Evolutionary conservation across 2,888 invertebrate genomes (phyloP).

Genomic region (Eueremaeus valkanovi): DNA sequence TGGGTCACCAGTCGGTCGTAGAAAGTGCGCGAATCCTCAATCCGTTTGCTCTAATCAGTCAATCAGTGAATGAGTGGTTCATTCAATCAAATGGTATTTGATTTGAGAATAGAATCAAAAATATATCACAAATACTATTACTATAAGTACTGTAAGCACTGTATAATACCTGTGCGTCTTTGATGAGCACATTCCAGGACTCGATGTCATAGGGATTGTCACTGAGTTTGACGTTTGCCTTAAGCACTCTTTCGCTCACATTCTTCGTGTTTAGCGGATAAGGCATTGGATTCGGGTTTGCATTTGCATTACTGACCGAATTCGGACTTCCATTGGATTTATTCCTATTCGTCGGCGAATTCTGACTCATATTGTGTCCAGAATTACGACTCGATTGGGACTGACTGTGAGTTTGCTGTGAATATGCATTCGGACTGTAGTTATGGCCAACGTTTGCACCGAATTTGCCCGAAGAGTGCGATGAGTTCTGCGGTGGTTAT

Average conservation of each 20-base stretch:
- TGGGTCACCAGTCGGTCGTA: constrained; percentile 91
- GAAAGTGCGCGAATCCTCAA: constrained; percentile 78
- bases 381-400: background rate
- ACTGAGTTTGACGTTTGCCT: constrained; percentile 62
- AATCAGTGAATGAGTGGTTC: background rate
- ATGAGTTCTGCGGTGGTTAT: background rate
- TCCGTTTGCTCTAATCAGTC: constrained; percentile 49
- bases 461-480: background rate
- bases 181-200: constrained; percentile 91
- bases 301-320: background rate
- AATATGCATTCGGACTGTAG: background rate
- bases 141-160: constrained; percentile 59
- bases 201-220: constrained; percentile 90
- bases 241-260: constrained; percentile 52
- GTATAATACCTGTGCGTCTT: constrained; percentile 64
- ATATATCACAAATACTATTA: no score
- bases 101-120: no score
- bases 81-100: constrained; percentile 56
- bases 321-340: background rate
- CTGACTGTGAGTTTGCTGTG: background rate
- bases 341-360: background rate
- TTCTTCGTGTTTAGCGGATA: constrained; percentile 39
- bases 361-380: background rate
- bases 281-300: background rate
- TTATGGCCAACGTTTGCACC: constrained; percentile 20